These are phyloP conservation scores for Orthonyx spaldingii DNA, from an alignment of 2,113 vertebrate genomes.

Conservation along the genomic window DNA sequence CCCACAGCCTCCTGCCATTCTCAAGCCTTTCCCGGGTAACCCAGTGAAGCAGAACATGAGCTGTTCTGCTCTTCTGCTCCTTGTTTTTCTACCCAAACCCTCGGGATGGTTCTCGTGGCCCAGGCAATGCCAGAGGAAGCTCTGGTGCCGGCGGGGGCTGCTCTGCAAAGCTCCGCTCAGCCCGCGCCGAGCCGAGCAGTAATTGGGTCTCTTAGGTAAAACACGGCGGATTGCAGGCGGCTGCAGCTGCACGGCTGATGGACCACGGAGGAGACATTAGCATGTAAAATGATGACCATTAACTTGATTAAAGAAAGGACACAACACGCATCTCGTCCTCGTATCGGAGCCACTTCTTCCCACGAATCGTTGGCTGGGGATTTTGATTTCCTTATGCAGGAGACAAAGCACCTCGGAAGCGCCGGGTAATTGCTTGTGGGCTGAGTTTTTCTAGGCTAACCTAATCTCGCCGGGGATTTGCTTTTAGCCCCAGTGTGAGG, in stretches of 20 bases:
- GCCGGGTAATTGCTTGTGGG: neutral
- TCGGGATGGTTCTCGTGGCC: neutral
- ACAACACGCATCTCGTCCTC: neutral
- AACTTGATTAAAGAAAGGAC: slow-evolving; percentile 61
- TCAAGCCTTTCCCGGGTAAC: neutral
- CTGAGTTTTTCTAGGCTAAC: slow-evolving; percentile 41
- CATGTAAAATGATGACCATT: slow-evolving; percentile 45
- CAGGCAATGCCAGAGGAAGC: neutral
- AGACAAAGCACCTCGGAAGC: slow-evolving; percentile 4
- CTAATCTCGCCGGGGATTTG: slow-evolving; percentile 38
- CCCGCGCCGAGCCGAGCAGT: neutral
- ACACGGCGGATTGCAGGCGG: neutral
- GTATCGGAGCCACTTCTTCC: neutral
- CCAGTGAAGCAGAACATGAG: rapidly evolving
- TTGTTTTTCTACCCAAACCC: neutral
- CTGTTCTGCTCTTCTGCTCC: neutral
- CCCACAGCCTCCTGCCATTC: neutral
- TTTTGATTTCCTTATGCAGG: slow-evolving; percentile 13
- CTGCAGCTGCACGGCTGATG: slow-evolving; percentile 13
- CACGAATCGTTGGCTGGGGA: neutral
- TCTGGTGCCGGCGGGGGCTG: neutral
- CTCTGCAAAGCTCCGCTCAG: neutral
- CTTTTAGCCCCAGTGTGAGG: neutral
- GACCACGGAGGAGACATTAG: slow-evolving; percentile 43
- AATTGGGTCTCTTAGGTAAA: slow-evolving; percentile 45